These are phyloP conservation scores for Cotesia glomerata DNA, from an alignment of 1,140 invertebrate species.

Conservation along the genomic window DNA sequence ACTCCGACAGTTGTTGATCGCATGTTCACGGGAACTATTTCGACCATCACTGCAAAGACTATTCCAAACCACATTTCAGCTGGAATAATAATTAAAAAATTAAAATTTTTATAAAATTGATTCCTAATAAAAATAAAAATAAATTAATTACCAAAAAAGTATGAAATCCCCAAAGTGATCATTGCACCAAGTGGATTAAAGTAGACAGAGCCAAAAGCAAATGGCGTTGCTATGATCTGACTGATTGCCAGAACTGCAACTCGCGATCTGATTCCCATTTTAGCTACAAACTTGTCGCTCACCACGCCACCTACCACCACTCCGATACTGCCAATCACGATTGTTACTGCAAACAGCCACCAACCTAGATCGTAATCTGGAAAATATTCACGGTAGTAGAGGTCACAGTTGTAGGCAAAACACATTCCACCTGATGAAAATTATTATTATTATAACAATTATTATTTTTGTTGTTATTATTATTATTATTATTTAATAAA, in stretches of 20 bases:
- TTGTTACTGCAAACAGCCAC: conserved; percentile 87
- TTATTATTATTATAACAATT: no score
- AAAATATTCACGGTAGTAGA: conserved; percentile 87
- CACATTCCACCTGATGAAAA: conserved; percentile 77
- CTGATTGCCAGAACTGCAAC: conserved; percentile 84
- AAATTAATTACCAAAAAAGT: conserved; percentile 75
- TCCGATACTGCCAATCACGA: conserved; percentile 84
- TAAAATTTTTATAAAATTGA: no score
- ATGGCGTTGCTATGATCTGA: conserved; percentile 85
- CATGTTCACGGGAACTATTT: conserved; percentile 81
- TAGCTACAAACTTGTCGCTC: conserved; percentile 87
- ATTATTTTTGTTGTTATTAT: no score
- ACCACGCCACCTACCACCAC: conserved; percentile 87
- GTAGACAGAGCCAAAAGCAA: conserved; percentile 87
- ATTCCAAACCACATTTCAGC: conserved; percentile 95
- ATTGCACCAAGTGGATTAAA: conserved; percentile 84
- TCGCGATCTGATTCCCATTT: conserved; percentile 84
- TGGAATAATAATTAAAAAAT: conserved; percentile 48
- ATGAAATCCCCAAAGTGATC: conserved; percentile 82
- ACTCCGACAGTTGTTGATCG: conserved; percentile 84
- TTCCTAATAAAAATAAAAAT: conserved; percentile 23
- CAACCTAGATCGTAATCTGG: conserved; percentile 85
- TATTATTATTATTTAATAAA: background rate
- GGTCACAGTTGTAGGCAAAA: conserved; percentile 88
- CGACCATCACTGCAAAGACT: conserved; percentile 86